Evolutionary conservation across 2,888 invertebrate genomes (phyloP).

Genomic region (Troilus luridus): DNA sequence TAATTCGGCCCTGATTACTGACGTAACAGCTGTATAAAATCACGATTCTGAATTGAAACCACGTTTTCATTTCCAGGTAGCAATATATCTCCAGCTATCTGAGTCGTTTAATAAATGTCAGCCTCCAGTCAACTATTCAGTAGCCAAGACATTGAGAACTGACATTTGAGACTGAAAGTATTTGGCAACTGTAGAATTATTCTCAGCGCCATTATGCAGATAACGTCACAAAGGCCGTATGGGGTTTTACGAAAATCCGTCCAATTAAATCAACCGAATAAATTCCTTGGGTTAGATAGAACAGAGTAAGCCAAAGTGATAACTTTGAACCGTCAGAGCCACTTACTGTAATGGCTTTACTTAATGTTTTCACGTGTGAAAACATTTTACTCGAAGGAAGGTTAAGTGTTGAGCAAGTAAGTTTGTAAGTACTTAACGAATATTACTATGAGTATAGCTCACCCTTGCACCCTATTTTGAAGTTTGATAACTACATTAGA

Average conservation of each 20-base stretch:
- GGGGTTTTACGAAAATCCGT: neutral
- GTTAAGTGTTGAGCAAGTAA: too few relatives aligned
- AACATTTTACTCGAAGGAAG: neutral
- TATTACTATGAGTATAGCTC: too few relatives aligned
- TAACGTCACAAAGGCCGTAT: neutral
- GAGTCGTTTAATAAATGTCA: neutral
- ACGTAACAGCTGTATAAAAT: too few relatives aligned
- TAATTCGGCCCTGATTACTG: too few relatives aligned
- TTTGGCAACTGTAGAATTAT: slow-evolving; percentile 1
- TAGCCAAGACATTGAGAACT: neutral
- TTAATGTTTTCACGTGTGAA: neutral
- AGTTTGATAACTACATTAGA: too few relatives aligned
- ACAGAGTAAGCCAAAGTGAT: neutral
- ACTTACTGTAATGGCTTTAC: neutral
- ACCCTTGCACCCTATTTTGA: too few relatives aligned
- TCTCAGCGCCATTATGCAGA: neutral
- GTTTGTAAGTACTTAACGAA: too few relatives aligned
- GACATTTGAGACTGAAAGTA: neutral
- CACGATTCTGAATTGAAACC: too few relatives aligned
- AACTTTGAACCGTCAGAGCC: neutral
- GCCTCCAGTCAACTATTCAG: neutral
- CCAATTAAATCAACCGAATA: neutral
- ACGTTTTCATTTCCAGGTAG: neutral
- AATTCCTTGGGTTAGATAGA: neutral
- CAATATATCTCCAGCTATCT: neutral